Evolutionary conservation across 2,797 vertebrate genomes (phyloP), one percentile per base, ranked within the genome.

Genomic region (Alectoris magna): DNA sequence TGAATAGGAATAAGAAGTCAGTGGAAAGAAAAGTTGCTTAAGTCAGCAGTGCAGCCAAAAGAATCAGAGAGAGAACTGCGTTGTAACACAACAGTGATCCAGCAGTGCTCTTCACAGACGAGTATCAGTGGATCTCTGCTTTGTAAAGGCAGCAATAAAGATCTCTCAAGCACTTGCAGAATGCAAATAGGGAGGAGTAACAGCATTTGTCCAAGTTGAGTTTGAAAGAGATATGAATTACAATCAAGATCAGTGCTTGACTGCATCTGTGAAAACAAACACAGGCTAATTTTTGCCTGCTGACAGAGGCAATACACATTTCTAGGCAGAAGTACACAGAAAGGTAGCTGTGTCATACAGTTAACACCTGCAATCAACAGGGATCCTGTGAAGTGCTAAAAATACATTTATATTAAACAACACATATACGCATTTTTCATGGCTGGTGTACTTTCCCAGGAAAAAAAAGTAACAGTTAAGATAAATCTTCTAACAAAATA

Each of bases 101-200:
- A 64, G 62, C 71, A 70, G n/a, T 6, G 41, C 60, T 63, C 60
- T 91, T 73, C 74, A 58, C 41, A 87, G 58, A 46, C 34, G 41
- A 63, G 74, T 60, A 81, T 17, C 38, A 48, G 36, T 23, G 79
- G 29, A 82, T 49, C 17, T 41, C 3, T 36, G 26, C 3, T 90
- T 55, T 29, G 46, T 72, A 74, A 91, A 69, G 21, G 44, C 70
- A 78, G 62, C 58, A 77, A 41, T 4, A 74, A 73, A 77, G 41
- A 83, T 49, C 62, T 90, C 62, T 77, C 78, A 80, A 87, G 78
- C 78, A 69, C 67, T 80, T 56, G 81, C 44, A 85, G n/a, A 88
- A 94, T 9, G 38, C 38, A 84, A 64, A 49, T 2, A 0, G 2
- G 17, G 24, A 71, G 24, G 49, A 87, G 58, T 26, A 93, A 66